Evolutionary conservation across 2,113 vertebrate species (phyloP).

Genomic region (Climacteris rufus): DNA sequence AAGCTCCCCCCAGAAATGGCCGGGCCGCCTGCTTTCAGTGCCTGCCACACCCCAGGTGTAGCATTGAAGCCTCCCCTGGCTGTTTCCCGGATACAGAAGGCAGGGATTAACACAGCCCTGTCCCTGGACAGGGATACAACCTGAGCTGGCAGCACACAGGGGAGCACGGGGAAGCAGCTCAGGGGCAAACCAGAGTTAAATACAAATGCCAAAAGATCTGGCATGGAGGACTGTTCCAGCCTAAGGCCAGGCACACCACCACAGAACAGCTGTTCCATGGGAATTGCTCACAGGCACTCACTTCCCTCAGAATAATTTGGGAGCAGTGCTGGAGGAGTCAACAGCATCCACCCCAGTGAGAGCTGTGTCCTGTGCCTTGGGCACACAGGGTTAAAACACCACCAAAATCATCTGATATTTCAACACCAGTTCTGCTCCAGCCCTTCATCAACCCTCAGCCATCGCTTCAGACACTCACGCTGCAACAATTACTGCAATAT

Average conservation of each 20-base stretch:
- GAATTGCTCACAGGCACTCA: neutral
- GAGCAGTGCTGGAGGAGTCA: neutral
- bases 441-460: rapidly evolving
- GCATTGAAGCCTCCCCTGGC: neutral
- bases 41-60: neutral
- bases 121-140: neutral
- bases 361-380: rapidly evolving
- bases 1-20: neutral
- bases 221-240: neutral
- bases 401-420: neutral
- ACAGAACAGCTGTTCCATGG: neutral
- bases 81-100: neutral
- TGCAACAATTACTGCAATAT: neutral
- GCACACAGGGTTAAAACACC: rapidly evolving
- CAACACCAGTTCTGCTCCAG: neutral
- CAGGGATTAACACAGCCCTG: neutral
- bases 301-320: neutral
- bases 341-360: rapidly evolving
- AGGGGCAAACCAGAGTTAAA: neutral
- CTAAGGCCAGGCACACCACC: neutral
- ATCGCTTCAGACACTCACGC: rapidly evolving
- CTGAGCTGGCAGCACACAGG: neutral
- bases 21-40: neutral
- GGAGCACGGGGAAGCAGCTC: neutral
- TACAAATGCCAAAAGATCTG: neutral